Evolutionary conservation across 2,113 vertebrate genomes (phyloP).

Genomic region (Prochilodus magdalenae): DNA sequence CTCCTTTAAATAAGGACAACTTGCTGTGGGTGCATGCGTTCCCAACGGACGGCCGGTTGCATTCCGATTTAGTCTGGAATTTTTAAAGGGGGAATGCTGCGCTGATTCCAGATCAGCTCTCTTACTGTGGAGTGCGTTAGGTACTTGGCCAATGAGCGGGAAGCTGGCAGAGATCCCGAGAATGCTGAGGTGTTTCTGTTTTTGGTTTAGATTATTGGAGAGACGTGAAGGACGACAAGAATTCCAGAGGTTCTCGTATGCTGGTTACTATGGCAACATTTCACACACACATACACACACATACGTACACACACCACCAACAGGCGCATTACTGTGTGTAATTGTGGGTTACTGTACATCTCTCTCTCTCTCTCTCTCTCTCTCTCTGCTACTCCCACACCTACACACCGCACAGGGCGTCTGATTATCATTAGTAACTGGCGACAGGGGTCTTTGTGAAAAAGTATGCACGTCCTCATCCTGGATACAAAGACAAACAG

Average conservation of each 20-base stretch:
- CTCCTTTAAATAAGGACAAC: no score
- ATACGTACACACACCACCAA: conserved; percentile 68
- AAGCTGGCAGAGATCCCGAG: conserved; percentile 4
- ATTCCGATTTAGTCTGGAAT: no score
- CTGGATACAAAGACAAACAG: conserved; percentile 9
- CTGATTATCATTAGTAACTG: conserved; percentile 34
- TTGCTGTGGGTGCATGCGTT: no score
- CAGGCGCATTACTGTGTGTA: conserved; percentile 58
- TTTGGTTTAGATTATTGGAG: conserved; percentile 14
- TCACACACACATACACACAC: conserved; percentile 56
- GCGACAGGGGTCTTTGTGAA: not conserved
- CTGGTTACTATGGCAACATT: conserved; percentile 76
- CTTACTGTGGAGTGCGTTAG: not conserved
- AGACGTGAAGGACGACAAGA: conserved; percentile 52
- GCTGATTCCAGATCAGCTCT: conserved; percentile 1
- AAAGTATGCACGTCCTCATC: not conserved
- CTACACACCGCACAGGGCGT: conserved; percentile 7
- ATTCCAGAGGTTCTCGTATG: conserved; percentile 70
- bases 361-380: not conserved
- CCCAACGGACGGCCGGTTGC: no score
- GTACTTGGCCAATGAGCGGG: not conserved
- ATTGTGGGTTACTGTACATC: conserved; percentile 63
- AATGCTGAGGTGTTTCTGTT: not conserved
- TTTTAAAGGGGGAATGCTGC: not conserved
- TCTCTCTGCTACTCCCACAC: not conserved